Conservation (phyloP, 2,888 invertebrate genomes). For the Andrena trimmerana region DNA sequence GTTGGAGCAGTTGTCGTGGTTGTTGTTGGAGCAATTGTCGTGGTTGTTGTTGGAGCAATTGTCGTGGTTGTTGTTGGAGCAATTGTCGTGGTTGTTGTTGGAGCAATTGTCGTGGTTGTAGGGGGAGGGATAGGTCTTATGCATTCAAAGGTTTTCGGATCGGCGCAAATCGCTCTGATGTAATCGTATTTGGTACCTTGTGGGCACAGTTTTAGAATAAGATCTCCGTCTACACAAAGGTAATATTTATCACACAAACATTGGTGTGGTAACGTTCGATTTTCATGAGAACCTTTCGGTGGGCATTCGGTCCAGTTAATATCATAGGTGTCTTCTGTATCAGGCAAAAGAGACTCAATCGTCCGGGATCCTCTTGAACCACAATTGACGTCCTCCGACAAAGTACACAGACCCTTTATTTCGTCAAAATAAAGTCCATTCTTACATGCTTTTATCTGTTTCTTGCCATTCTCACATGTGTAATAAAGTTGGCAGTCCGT, state of each 20-base stretch:
- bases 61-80: not conserved
- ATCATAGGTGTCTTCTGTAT: not conserved
- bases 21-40: not conserved
- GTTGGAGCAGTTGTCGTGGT: not conserved
- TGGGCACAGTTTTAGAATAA: slow-evolving; percentile 50
- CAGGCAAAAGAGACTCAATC: not conserved
- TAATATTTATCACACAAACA: slow-evolving; percentile 68
- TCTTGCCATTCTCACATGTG: slow-evolving; percentile 16
- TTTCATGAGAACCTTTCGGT: not conserved
- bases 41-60: not conserved
- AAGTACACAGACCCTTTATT: not conserved
- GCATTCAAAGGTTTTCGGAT: slow-evolving; percentile 53
- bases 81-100: not conserved
- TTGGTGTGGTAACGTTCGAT: slow-evolving; percentile 62
- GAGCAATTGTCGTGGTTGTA: not conserved
- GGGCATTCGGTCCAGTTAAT: slow-evolving; percentile 22
- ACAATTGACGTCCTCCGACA: not conserved
- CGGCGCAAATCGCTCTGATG: slow-evolving; percentile 34
- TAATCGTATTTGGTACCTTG: slow-evolving; percentile 54
- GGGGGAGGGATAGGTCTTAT: not conserved
- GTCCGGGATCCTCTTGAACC: not conserved
- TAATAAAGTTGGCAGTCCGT: slow-evolving; percentile 18
- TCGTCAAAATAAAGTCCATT: slow-evolving; percentile 23
- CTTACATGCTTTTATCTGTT: not conserved
- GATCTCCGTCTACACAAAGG: slow-evolving; percentile 53